phyloP scores from a whole-genome alignment of 2,888 invertebrate species.

The Phanerotoma sp. region DNA sequence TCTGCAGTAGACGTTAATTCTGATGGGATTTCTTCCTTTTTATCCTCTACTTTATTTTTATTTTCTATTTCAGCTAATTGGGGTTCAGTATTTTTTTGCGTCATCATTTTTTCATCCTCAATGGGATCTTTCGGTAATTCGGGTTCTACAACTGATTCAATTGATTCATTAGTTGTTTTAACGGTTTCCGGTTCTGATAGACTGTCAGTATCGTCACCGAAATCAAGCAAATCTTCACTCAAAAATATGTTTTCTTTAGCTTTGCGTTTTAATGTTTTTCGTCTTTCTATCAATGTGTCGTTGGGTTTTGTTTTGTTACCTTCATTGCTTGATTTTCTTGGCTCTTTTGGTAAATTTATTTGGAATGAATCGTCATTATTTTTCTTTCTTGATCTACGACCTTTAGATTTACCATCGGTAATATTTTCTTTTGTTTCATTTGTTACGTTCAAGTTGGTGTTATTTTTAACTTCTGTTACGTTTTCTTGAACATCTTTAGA shows the following conservation, averaged over 20 bases:
- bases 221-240: constrained; percentile 26
- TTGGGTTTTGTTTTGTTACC: constrained; percentile 1
- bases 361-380: neutral
- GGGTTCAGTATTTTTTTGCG: neutral
- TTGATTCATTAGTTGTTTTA: neutral
- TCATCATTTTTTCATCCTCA: neutral
- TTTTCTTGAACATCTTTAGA: neutral
- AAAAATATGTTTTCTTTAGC: constrained; percentile 25
- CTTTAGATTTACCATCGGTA: neutral
- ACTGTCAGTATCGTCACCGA: constrained; percentile 20
- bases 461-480: neutral
- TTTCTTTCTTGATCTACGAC: constrained; percentile 6
- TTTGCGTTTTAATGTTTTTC: constrained; percentile 22
- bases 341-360: neutral
- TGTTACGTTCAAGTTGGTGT: neutral
- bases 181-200: neutral
- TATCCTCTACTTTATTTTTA: neutral
- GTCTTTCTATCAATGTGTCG: constrained; percentile 18
- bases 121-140: neutral
- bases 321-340: constrained; percentile 4
- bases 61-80: neutral
- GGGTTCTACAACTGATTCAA: neutral
- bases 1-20: neutral
- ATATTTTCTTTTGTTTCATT: neutral
- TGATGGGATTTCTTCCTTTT: neutral